Base-by-base conservation (phyloP, 1,140 invertebrate species). In the Drosophila virilis region DNA sequence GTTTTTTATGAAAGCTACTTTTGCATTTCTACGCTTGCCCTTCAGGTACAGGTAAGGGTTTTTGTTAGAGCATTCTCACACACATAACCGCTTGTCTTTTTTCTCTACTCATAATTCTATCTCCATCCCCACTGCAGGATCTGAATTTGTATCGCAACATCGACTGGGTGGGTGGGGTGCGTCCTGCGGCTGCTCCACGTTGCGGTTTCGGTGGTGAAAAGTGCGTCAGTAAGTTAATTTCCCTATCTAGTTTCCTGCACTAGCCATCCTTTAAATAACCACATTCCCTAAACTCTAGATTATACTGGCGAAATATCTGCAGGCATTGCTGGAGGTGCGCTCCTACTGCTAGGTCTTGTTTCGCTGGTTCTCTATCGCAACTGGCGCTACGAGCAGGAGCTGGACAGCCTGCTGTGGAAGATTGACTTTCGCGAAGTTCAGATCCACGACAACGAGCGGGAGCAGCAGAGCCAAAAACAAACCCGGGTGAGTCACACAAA, bases 381-480 rank as follows among this genome's bases (percentile, higher is more conserved):
- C 90, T 98, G 97, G 97, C 95, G 95, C 17, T 98, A 99, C 91
- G 98, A 99, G 86, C 97, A 98, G 86, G 98, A 99, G 88, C 93
- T 99, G 64, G 98, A 99, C 80, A 97, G 96, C 46, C 93, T 99
- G 15, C 93, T 99, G 0, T 99, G 98, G 98, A 98, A 98, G 93
- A 96, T 99, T 22, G 98, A 99, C 92, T 98, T 96, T 92, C 96
- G 96, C 70, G 98, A 99, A 74, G 96, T 97, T 54, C 95, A 96
- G 90, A 93, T 95, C 61, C 94, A 94, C 66, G 94, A 95, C 42
- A 92, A 81, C 61, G 94, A 95, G 17, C 79, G 89, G 45, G 92
- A 92, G 32, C 74, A 77, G 10, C 76, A 88, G 12, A 78, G 78
- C 43, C 91, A 92, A 42, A 92, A 92, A 55, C 88, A 90, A 71